These are phyloP conservation scores for Helicoverpa assulta DNA, from an alignment of 2,888 invertebrate genomes.

Conservation along the genomic window DNA sequence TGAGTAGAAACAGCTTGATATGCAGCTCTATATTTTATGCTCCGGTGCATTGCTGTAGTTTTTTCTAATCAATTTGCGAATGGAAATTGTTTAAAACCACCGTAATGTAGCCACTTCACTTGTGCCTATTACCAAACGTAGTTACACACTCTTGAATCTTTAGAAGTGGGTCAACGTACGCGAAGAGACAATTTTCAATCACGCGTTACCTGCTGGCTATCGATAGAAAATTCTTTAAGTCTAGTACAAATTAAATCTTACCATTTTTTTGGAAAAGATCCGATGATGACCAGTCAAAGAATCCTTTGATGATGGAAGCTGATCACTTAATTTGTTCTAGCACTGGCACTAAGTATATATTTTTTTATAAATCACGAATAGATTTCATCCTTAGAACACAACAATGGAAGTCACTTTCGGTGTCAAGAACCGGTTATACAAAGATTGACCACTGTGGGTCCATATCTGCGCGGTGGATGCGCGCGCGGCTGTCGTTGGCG, in stretches of 20 bases:
- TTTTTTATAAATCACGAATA: slow-evolving; percentile 71
- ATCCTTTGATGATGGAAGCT: slow-evolving; percentile 74
- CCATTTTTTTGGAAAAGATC: slow-evolving; percentile 71
- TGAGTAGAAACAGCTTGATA: background rate
- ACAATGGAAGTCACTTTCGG: slow-evolving; percentile 80
- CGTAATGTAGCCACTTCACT: slow-evolving; percentile 52
- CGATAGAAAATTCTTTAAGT: slow-evolving; percentile 29
- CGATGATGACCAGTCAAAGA: slow-evolving; percentile 61
- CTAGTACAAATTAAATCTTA: slow-evolving; percentile 66
- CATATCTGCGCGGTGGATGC: slow-evolving; percentile 80
- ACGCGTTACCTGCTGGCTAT: slow-evolving; percentile 54
- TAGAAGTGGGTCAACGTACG: slow-evolving; percentile 79
- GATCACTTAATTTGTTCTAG: slow-evolving; percentile 77
- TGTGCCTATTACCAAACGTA: slow-evolving; percentile 70
- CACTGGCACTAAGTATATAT: slow-evolving; percentile 77
- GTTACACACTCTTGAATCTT: slow-evolving; percentile 50
- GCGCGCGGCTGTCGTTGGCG: slow-evolving; percentile 79
- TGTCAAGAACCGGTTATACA: slow-evolving; percentile 70
- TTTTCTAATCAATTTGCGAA: slow-evolving; percentile 17
- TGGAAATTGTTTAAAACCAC: slow-evolving; percentile 16
- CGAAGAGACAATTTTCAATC: slow-evolving; percentile 72
- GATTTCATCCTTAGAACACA: slow-evolving; percentile 81
- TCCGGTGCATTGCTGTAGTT: slow-evolving; percentile 1
- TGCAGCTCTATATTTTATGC: slow-evolving; percentile 13
- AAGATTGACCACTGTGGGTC: slow-evolving; percentile 70